Evolutionary conservation across 2,113 vertebrate species (phyloP), one percentile per base, ranked within the genome.

Genomic region (Colossoma macropomum): DNA sequence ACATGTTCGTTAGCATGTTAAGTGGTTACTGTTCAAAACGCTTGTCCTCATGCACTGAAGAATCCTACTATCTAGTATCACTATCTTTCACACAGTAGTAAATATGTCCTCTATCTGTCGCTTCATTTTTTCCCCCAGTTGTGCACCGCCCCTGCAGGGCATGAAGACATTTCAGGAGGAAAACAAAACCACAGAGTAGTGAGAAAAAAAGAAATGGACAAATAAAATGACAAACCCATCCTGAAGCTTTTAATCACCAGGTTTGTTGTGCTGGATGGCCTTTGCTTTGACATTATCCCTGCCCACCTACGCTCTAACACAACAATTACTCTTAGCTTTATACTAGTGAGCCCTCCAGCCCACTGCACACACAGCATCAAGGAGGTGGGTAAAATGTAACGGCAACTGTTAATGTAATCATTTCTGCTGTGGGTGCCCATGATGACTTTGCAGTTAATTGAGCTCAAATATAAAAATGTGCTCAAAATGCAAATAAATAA

Each of bases 401-500:
- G 90, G 89, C 88, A 76, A 6, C 17, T 52, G 86, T 86, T 92
- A 91, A 91, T 91, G 86, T 90, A 90, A 88, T 91, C 90, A 89
- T 90, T 91, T 90, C 89, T 89, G 88, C 88, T 87, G 87, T 90
- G 87, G 87, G 88, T 90, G 86, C 52, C 81, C 89, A 82, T 90
- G 91, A 92, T 90, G 89, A 86, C 89, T 91, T 92, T 89, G 90
- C 34, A 92, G 90, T 92, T 92, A 91, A 90, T 90, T 87, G 85
- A 87, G 85, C 83, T 88, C 85, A 90, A 92, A 92, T 90, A 88
- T n/a, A 86, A 88, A 90, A 91, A 92, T 85, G 90, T 79, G 87
- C 88, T 90, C 90, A 91, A 91, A 92, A 89, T 0, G 2, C 1
- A 52, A 17, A 52, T 6, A 4, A 6, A 10, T 10, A 45, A 4